These are phyloP conservation scores for Scaptomyza tumidula DNA, from an alignment of 2,888 invertebrate genomes.

Conservation along the genomic window DNA sequence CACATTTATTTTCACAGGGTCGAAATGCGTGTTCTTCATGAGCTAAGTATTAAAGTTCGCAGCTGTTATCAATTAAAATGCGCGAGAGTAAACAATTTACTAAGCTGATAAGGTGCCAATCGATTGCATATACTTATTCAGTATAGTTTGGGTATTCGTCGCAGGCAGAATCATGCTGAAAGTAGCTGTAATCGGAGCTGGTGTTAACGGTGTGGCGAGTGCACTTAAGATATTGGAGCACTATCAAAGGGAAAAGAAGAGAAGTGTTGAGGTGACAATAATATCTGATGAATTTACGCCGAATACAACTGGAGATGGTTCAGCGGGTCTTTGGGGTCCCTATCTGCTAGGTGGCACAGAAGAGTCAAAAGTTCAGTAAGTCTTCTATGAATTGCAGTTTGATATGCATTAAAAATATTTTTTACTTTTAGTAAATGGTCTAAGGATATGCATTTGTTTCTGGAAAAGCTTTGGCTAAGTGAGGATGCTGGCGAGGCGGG, in stretches of 20 bases:
- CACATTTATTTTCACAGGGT: neutral
- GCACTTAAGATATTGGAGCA: constrained; percentile 88
- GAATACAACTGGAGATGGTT: constrained; percentile 90
- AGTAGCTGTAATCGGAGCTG: constrained; percentile 89
- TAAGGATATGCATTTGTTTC: constrained; percentile 86
- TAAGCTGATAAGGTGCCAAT: constrained; percentile 31
- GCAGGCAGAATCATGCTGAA: constrained; percentile 53
- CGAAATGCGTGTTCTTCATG: neutral
- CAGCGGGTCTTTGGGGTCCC: constrained; percentile 91
- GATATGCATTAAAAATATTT: neutral
- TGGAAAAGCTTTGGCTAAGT: constrained; percentile 87
- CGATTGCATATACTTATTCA: neutral
- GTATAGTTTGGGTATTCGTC: constrained; percentile 16
- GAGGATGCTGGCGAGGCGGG: constrained; percentile 85
- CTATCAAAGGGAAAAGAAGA: constrained; percentile 82
- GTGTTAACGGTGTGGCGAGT: constrained; percentile 89
- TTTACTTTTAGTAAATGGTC: constrained; percentile 87
- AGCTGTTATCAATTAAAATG: constrained; percentile 11
- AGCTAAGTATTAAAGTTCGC: neutral
- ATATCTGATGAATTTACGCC: constrained; percentile 89
- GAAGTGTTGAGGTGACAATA: constrained; percentile 86
- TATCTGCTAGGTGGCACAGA: constrained; percentile 87
- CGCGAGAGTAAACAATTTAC: neutral
- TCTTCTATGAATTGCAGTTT: neutral
- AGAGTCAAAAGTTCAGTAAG: constrained; percentile 85